phyloP scores from a whole-genome alignment of 2,113 vertebrate species.

The Aptenodytes forsteri region DNA sequence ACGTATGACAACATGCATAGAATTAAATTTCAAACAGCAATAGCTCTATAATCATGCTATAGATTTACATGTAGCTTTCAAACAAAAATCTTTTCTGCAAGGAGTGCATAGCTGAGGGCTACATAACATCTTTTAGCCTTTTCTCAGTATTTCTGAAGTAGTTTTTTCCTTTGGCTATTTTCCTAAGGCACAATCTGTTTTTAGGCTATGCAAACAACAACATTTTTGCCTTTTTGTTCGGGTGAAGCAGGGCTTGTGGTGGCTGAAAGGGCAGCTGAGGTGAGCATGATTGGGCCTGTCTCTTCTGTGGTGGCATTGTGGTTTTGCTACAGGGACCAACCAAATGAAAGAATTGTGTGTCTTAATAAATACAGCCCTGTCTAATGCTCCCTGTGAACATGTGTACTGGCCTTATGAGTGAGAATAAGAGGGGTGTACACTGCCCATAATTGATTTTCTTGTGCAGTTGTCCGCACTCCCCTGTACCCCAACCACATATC shows the following conservation, averaged over 20 bases:
- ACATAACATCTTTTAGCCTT: neutral
- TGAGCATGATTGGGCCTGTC: neutral
- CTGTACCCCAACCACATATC: neutral
- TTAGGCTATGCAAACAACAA: slow-evolving; percentile 51
- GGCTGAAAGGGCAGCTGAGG: slow-evolving; percentile 55
- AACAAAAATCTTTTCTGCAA: neutral
- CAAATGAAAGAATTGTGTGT: slow-evolving; percentile 49
- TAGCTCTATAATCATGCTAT: neutral
- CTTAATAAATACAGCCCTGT: slow-evolving; percentile 56
- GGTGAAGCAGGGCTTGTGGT: neutral
- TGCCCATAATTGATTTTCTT: slow-evolving; percentile 25
- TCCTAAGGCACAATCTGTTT: slow-evolving; percentile 50
- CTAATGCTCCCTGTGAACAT: slow-evolving; percentile 29
- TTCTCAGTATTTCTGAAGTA: neutral
- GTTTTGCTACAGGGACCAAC: slow-evolving; percentile 26
- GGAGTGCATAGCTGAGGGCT: neutral
- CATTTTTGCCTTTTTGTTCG: slow-evolving; percentile 35
- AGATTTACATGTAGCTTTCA: neutral
- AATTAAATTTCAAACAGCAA: neutral
- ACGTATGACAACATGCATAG: neutral
- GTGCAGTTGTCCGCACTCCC: neutral
- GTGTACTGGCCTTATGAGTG: neutral
- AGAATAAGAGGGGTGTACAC: slow-evolving; percentile 23
- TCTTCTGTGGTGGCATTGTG: slow-evolving; percentile 42
- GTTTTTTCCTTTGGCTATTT: slow-evolving; percentile 42